Conservation (phyloP, 1,140 invertebrate species). For the Bathynomus jamesi region DNA sequence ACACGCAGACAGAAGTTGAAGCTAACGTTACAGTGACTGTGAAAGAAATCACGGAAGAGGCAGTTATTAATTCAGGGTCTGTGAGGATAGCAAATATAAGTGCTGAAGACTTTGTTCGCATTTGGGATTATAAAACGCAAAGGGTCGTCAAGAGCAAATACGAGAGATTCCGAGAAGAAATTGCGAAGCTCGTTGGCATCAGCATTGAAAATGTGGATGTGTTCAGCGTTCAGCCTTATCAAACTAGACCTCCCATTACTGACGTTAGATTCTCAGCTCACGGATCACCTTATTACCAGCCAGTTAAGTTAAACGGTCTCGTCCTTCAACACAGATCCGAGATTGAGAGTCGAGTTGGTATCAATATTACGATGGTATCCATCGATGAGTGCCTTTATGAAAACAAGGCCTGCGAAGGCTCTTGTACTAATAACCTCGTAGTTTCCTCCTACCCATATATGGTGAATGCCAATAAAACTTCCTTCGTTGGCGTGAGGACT, state of each 20-base stretch:
- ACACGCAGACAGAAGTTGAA: conserved; percentile 59
- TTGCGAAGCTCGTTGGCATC: conserved; percentile 65
- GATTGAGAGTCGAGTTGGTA: conserved; percentile 86
- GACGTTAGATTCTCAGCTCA: conserved; percentile 91
- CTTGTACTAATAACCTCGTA: conserved; percentile 84
- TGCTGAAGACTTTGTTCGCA: conserved; percentile 90
- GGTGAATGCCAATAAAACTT: conserved; percentile 93
- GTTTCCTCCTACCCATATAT: conserved; percentile 83
- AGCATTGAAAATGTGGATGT: conserved; percentile 86
- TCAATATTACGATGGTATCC: conserved; percentile 94
- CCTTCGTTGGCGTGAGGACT: conserved; percentile 83
- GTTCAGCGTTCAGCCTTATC: conserved; percentile 82
- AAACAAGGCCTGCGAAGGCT: conserved; percentile 89
- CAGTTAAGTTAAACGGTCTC: conserved; percentile 85
- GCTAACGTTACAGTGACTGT: conserved; percentile 89
- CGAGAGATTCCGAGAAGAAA: conserved; percentile 76
- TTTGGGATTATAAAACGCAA: conserved; percentile 84
- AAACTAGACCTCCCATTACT: conserved; percentile 76
- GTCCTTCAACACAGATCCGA: conserved; percentile 69
- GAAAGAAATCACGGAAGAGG: conserved; percentile 88
- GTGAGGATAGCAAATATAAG: conserved; percentile 86
- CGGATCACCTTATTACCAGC: conserved; percentile 91
- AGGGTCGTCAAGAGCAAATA: conserved; percentile 74
- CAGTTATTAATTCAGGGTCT: conserved; percentile 89
- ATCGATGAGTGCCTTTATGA: conserved; percentile 95